Conservation (phyloP, 2,888 invertebrate genomes). For the Tetragonula carbonaria region DNA sequence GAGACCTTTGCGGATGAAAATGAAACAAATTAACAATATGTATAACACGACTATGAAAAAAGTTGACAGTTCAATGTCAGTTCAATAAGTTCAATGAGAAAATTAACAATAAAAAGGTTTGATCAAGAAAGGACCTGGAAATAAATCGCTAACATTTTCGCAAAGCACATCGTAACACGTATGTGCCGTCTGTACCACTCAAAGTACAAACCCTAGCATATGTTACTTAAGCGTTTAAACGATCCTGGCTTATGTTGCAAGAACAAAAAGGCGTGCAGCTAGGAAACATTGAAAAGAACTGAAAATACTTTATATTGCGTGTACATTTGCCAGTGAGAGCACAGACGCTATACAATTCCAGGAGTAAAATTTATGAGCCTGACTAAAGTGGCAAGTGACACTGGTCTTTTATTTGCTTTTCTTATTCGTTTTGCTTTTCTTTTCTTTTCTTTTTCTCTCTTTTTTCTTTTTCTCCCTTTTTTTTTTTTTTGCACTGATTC, state of each 20-base stretch:
- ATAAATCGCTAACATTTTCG: constrained; percentile 30
- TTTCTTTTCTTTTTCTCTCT: background rate
- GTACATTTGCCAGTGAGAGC: constrained; percentile 15
- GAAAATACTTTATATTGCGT: constrained; percentile 22
- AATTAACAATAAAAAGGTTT: background rate
- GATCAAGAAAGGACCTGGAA: constrained; percentile 6
- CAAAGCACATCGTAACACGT: constrained; percentile 25
- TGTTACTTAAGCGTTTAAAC: constrained; percentile 35
- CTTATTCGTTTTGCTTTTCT: background rate
- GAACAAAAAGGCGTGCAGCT: constrained; percentile 24
- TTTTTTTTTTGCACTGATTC: constrained; percentile 9
- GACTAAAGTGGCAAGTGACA: constrained; percentile 31
- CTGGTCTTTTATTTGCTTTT: constrained; percentile 7
- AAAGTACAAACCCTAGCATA: constrained; percentile 24
- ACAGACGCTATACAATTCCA: constrained; percentile 15
- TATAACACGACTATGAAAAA: background rate
- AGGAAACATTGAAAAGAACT: constrained; percentile 39
- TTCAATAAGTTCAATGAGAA: background rate
- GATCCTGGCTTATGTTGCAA: constrained; percentile 1
- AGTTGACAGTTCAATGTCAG: background rate
- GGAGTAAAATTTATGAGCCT: constrained; percentile 13
- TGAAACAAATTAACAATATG: background rate
- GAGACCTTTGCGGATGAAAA: background rate
- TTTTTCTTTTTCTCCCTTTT: background rate
- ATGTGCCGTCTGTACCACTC: constrained; percentile 17